These are phyloP conservation scores for Sterrhoptilus dennistouni DNA, from an alignment of 2,113 vertebrate species.

Conservation along the genomic window DNA sequence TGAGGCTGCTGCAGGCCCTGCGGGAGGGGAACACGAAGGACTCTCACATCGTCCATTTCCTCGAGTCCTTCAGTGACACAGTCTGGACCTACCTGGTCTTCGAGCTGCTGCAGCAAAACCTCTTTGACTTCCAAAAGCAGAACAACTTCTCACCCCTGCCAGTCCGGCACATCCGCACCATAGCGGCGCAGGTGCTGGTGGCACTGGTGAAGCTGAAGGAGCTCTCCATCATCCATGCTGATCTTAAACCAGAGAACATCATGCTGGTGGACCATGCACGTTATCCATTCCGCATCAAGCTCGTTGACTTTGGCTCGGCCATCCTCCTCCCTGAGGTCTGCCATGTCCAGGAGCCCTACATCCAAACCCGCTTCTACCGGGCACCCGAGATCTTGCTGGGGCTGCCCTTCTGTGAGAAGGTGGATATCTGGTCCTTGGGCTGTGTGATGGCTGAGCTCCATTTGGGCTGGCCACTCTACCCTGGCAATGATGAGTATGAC, in stretches of 20 bases:
- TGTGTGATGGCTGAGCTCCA: conserved; percentile 76
- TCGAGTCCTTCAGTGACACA: conserved; percentile 63
- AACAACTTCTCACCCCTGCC: conserved; percentile 73
- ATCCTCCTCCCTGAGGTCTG: conserved; percentile 73
- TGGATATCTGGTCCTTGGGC: conserved; percentile 81
- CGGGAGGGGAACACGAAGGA: conserved; percentile 42
- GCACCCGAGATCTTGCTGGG: conserved; percentile 80
- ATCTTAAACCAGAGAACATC: conserved; percentile 82
- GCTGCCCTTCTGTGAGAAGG: conserved; percentile 78
- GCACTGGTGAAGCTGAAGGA: conserved; percentile 76
- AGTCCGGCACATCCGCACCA: conserved; percentile 71
- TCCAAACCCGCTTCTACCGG: conserved; percentile 80
- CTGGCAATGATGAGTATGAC: conserved; percentile 70
- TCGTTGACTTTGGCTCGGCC: conserved; percentile 79
- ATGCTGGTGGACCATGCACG: conserved; percentile 77
- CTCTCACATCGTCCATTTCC: conserved; percentile 74
- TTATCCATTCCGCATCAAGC: conserved; percentile 76
- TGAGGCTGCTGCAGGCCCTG: conserved; percentile 70
- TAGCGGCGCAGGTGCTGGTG: conserved; percentile 71
- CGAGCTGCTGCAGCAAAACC: conserved; percentile 78
- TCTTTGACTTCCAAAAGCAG: conserved; percentile 77
- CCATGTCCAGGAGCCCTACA: conserved; percentile 72
- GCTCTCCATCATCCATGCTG: conserved; percentile 77
- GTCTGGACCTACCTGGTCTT: conserved; percentile 77
- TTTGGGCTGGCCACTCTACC: conserved; percentile 80